Conservation (phyloP, 2,113 vertebrate genomes). For the Ascaphus truei region DNA sequence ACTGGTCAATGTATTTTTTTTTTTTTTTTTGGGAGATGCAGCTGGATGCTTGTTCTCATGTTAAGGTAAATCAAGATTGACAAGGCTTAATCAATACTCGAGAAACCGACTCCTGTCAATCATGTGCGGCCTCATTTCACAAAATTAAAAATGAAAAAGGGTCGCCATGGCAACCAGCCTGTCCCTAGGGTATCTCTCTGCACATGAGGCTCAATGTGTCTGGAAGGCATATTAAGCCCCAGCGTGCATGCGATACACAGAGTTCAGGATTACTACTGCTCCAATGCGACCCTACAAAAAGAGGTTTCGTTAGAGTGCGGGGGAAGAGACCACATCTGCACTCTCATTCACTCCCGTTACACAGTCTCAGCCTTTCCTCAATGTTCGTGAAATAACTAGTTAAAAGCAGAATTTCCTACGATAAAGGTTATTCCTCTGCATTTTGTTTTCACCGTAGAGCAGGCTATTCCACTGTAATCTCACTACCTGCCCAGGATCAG, state of each 20-base stretch:
- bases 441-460: too few species aligned
- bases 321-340: background rate
- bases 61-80: background rate
- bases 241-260: constrained; percentile 6
- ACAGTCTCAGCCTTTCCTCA: too few species aligned
- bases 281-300: background rate
- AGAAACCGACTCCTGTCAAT: constrained; percentile 43
- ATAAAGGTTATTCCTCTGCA: too few species aligned
- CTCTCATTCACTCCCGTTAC: background rate
- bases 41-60: background rate
- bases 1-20: too few species aligned
- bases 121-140: constrained; percentile 45
- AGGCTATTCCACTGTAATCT: too few species aligned
- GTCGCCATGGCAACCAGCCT: constrained; percentile 58
- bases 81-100: constrained; percentile 33
- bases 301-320: too few species aligned
- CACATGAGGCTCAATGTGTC: constrained; percentile 47
- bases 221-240: constrained; percentile 30
- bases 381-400: too few species aligned
- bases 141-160: constrained; percentile 51
- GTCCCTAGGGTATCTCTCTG: constrained; percentile 48
- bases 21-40: too few species aligned
- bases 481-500: too few species aligned
- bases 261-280: background rate
- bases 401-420: too few species aligned